Evolutionary conservation across 2,888 invertebrate genomes (phyloP).

Genomic region (Acleris emargana): DNA sequence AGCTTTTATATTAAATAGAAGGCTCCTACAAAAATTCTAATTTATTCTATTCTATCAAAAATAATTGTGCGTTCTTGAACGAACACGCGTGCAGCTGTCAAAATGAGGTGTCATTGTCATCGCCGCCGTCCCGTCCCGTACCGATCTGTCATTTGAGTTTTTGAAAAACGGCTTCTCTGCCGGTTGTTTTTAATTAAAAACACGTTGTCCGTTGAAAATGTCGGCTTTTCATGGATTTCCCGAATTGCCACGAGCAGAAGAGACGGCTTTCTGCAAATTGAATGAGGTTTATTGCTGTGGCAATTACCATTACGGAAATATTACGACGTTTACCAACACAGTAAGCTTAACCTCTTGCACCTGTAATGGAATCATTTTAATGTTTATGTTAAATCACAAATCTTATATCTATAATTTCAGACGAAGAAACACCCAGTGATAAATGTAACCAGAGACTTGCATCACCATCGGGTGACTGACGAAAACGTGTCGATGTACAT

Average conservation of each 20-base stretch:
- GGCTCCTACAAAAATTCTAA: no score
- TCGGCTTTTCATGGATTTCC: conserved; percentile 81
- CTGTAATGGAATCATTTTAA: neutral
- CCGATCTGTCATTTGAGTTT: conserved; percentile 10
- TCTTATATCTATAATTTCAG: conserved; percentile 60
- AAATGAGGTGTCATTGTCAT: neutral
- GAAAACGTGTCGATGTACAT: conserved; percentile 83
- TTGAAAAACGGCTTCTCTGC: conserved; percentile 36
- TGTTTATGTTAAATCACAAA: conserved; percentile 6
- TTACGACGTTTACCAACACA: conserved; percentile 82
- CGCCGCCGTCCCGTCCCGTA: neutral
- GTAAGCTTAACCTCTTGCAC: conserved; percentile 74
- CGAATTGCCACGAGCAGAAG: conserved; percentile 75
- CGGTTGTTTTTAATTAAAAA: conserved; percentile 42
- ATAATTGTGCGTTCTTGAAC: neutral
- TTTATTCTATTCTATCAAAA: no score
- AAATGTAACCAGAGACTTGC: conserved; percentile 86
- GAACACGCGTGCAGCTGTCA: neutral
- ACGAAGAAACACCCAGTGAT: conserved; percentile 87
- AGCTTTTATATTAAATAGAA: no score
- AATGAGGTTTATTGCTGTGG: conserved; percentile 85
- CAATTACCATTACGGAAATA: conserved; percentile 81
- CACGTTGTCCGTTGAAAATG: conserved; percentile 59
- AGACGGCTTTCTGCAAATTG: conserved; percentile 85
- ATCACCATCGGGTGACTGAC: conserved; percentile 81